Evolutionary conservation across 2,888 invertebrate species (phyloP), one percentile per base, ranked within the genome.

Genomic region (Crematogaster levior): DNA sequence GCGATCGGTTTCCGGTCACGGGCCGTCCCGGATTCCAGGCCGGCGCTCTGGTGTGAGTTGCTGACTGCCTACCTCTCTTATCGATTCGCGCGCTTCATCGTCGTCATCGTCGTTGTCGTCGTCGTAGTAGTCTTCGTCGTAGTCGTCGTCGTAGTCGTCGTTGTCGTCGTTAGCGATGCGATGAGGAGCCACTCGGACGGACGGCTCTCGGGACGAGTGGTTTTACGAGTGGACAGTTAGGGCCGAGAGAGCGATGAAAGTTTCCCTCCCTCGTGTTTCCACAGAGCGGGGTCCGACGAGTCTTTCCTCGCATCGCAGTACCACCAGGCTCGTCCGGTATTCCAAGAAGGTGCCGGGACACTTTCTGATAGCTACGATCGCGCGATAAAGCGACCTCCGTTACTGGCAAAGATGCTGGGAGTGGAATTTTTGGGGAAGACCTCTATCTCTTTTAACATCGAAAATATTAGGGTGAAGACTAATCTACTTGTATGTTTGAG

Each of bases 1-100:
- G 90, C 92, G 90, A 92, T 92, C 91, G 90, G 91, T 91, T 91
- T 92, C 92, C 92, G 92, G 92, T 92, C 91, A 91, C 89, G 91
- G 91, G 89, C 89, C 89, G 89, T 85, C 34, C 43, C 84, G 89
- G 88, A 91, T 91, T 91, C 90, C 87, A 87, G 88, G 86, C 89
- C 86, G 90, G 83, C 81, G 88, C 84, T 87, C 84, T 83, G 85
- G 84, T 84, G 80, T 79, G 80, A 86, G 81, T 82, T 70, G 58
- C 73, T 27, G 48, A 21, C 21, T 77, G 68, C 66, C 77, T 66
- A 40, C 34, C 53, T 83, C 88, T 81, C 86, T 86, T 89, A 89
- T 89, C 89, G 89, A 89, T 89, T 89, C 82, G 86, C 86, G 85
- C 75, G 53, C 34, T 30, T 58, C 75, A 60, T 82, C 84, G 77